These are phyloP conservation scores for Ceratotherium simum DNA, from an alignment of 2,113 vertebrate species.

Conservation along the genomic window DNA sequence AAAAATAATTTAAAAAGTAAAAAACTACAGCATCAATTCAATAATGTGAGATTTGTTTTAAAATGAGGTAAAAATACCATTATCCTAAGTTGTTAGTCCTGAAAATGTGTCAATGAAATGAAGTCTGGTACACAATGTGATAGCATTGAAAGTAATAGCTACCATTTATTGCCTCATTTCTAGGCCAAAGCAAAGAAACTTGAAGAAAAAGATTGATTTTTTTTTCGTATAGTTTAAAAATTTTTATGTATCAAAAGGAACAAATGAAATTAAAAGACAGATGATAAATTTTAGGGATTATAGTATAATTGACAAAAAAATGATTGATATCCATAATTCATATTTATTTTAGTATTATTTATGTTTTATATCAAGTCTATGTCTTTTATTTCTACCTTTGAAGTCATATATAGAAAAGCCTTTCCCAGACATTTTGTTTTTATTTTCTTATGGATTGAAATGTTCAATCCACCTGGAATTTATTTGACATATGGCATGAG, in stretches of 20 bases:
- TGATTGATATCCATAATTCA: not conserved
- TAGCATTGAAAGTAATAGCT: not conserved
- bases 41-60: not conserved
- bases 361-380: not conserved
- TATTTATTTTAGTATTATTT: not conserved
- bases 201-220: not conserved
- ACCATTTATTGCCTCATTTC: not conserved
- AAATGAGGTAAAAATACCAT: not conserved
- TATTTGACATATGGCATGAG: not conserved
- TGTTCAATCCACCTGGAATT: not conserved
- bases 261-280: slow-evolving; percentile 36
- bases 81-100: not conserved
- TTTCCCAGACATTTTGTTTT: not conserved
- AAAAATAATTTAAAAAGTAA: slow-evolving; percentile 18
- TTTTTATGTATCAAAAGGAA: not conserved
- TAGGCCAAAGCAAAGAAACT: not conserved
- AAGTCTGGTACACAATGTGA: not conserved
- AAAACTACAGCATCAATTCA: not conserved
- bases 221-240: slow-evolving; percentile 1
- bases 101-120: not conserved
- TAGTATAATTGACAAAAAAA: not conserved
- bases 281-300: not conserved
- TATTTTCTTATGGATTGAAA: not conserved
- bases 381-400: not conserved
- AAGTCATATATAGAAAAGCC: not conserved